Base-by-base conservation (phyloP, 2,113 vertebrate species). In the Trinectes maculatus region DNA sequence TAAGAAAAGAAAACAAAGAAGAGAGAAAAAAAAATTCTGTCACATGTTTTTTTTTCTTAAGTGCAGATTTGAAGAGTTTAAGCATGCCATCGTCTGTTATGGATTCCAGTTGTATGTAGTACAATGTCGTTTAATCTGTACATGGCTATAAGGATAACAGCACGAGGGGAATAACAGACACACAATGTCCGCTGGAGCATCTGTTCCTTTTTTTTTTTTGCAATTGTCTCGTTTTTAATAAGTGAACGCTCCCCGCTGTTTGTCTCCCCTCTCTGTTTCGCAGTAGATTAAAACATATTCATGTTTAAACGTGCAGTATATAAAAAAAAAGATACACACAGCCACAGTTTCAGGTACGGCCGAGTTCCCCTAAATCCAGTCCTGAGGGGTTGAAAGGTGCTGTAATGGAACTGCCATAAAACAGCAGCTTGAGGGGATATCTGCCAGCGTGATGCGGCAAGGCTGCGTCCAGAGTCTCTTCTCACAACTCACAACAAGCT, bases 261-360 rank as follows among this genome's bases (percentile, higher is more conserved):
- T 31, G 42, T 71, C 69, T 63, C 61, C 77, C 74, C 73, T 79
- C 74, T 82, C 49, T 71, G 73, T 74, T 82, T 84, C 60, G 63
- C 84, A 67, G 78, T 84, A 82, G 83, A 84, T 53, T 75, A 71
- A 86, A 89, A 86, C 80, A 87, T 90, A 87, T 83, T 84, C 74
- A 70, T 81, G 54, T 82, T 89, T 85, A 92, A 91, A 91, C 92
- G 88, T 93, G 92, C 92, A 93, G 86, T 92, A 92, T 92, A 92
- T 80, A 91, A 86, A 91, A 88, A 90, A 88, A 84, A 63, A 79
- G 54, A 76, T 54, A 74, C 84, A 84, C 86, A 82, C 67, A 65
- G 86, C 90, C 82, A 90, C 64, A 65, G 71, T 85, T 54, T 85
- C 62, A 77, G 85, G 64, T 87, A 90, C 87, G 90, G 47, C 28